Evolutionary conservation across 2,888 invertebrate genomes (phyloP), one percentile per base, ranked within the genome.

Genomic region (Tridacna gigas): DNA sequence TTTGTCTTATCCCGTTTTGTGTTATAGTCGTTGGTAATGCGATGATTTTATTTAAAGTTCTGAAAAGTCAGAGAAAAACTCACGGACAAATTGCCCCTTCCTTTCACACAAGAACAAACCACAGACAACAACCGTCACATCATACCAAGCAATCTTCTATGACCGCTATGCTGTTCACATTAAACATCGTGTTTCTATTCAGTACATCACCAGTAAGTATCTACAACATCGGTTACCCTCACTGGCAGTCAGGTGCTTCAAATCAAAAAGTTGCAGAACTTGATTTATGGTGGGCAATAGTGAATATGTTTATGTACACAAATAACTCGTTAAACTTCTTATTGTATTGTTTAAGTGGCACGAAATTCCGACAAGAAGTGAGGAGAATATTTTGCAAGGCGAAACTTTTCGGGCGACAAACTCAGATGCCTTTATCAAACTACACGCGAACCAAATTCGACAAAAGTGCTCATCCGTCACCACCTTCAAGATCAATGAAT

Each of bases 291-390:
- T 89, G 90, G 90, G 91, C 92, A 3, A 82, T 90, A 13, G 89
- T 88, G 5, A 90, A 91, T 80, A 86, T 92, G 75, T 79, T 92
- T 0, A 90, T 91, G 91, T 93, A 93, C 82, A 88, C 90, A 28
- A 92, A 91, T 79, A 91, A 91, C 79, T 89, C 92, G 26, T 63
- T 90, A 26, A 91, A 92, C 80, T 92, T 92, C 79, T 69, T 92
- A 3, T 74, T 92, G 20, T 93, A 93, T 77, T 92, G 92, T 81
- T 77, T 92, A 13, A 91, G 91, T 51, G 93, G 92, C 1, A 87
- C 90, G 18, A 88, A 88, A 22, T 93, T 93, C 80, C 81, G 93
- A 22, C 80, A 83, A 4, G 91, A 91, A 69, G 84, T 91, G 15
- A 78, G 78, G n/a, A 73, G 81, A 13, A 69, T 84, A 75, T 84